Percentiles rank a stretch among this genome's conserved stretches.
Conservation (phyloP, 2,797 vertebrate genomes). For the Triplophysa yarkandensis region DNA sequence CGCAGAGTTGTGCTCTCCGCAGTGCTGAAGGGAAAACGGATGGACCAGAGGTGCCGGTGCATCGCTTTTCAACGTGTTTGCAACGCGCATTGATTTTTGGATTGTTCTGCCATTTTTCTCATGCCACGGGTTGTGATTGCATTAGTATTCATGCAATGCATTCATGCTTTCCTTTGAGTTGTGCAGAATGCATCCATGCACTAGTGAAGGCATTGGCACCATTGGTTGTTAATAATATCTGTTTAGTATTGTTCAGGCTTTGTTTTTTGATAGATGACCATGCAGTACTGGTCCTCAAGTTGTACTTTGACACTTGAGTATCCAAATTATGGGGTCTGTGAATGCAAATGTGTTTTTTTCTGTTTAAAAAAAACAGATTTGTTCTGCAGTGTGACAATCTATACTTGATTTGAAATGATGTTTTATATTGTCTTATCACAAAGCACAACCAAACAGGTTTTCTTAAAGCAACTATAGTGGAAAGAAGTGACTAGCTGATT, state of each 20-base stretch:
- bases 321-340: neutral
- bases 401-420: neutral
- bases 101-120: conserved; percentile 34
- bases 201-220: neutral
- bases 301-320: neutral
- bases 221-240: neutral
- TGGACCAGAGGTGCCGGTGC: conserved; percentile 42
- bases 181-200: neutral
- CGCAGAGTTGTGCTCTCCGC: conserved; percentile 48
- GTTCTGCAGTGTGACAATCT: neutral
- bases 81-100: conserved; percentile 37
- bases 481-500: neutral
- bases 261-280: conserved; percentile 5
- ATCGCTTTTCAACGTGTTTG: conserved; percentile 23
- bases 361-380: neutral
- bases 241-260: neutral
- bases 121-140: conserved; percentile 10
- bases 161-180: neutral
- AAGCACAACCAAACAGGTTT: neutral
- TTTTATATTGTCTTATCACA: neutral
- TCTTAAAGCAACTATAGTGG: neutral
- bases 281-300: neutral
- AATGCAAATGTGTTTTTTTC: neutral
- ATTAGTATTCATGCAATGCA: neutral
- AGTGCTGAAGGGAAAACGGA: conserved; percentile 46